These are phyloP conservation scores for Euschistus heros DNA, from an alignment of 1,140 invertebrate species.

Conservation along the genomic window DNA sequence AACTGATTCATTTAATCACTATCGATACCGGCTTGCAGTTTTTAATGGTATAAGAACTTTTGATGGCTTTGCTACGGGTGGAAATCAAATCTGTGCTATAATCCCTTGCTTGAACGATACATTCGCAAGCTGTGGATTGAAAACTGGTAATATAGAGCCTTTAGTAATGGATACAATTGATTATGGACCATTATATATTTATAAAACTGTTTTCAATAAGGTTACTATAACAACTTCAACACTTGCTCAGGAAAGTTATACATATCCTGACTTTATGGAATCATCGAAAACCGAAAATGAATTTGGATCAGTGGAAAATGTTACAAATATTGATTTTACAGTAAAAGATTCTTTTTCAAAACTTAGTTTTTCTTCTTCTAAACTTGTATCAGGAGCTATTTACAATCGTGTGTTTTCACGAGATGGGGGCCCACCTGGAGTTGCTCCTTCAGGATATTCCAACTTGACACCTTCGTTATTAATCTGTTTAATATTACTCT, in stretches of 20 bases:
- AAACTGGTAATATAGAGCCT: not conserved
- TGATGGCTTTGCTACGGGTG: not conserved
- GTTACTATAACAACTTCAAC: not conserved
- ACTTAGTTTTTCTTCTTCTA: not conserved
- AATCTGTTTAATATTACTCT: too few species aligned
- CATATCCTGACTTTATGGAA: not conserved
- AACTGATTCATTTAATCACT: not conserved
- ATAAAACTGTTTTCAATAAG: not conserved
- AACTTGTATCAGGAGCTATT: constrained; percentile 1
- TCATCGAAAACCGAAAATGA: not conserved
- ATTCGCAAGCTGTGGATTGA: constrained; percentile 5
- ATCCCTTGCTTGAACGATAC: constrained; percentile 4
- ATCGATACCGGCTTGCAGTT: not conserved
- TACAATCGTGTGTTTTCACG: not conserved
- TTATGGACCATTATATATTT: not conserved
- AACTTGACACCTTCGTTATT: too few species aligned
- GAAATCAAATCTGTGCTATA: constrained; percentile 1
- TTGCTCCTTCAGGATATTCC: too few species aligned
- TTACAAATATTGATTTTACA: not conserved
- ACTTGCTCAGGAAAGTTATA: not conserved
- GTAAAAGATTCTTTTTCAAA: not conserved
- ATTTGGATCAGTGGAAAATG: not conserved
- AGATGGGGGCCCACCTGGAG: not conserved
- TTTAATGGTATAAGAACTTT: constrained; percentile 4
- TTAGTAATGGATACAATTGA: not conserved